Evolutionary conservation across 2,113 vertebrate genomes (phyloP).

Genomic region (Elgaria multicarinata): DNA sequence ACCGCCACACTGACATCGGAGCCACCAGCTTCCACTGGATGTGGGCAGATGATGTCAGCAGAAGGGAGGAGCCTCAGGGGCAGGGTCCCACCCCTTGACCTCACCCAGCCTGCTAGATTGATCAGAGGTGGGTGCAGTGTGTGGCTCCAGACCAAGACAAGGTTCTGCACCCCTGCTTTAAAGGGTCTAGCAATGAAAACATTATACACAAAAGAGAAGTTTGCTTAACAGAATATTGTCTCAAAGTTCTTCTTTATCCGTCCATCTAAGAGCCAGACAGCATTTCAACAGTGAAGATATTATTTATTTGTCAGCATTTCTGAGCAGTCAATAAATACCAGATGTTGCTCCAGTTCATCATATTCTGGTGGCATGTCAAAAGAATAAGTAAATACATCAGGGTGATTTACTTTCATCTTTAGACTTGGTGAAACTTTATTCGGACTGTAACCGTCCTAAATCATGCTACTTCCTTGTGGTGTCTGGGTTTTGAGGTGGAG

Average conservation of each 20-base stretch:
- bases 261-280: background rate
- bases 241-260: background rate
- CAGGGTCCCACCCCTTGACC: no score
- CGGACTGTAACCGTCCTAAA: background rate
- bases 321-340: background rate
- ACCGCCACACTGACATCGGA: no score
- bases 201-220: background rate
- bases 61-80: no score
- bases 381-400: background rate
- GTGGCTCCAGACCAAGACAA: no score
- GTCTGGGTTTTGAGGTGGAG: background rate
- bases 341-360: background rate
- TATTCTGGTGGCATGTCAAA: background rate
- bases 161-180: no score
- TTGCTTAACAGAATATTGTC: background rate
- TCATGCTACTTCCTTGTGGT: background rate
- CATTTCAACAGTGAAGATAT: background rate
- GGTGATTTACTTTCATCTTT: conserved; percentile 2
- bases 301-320: background rate
- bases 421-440: background rate
- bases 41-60: no score
- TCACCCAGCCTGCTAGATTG: no score
- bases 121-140: no score
- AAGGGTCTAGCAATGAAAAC: background rate
- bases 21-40: no score